Evolutionary conservation across 1,140 invertebrate species (phyloP).

Genomic region (Eufriesea mexicana): DNA sequence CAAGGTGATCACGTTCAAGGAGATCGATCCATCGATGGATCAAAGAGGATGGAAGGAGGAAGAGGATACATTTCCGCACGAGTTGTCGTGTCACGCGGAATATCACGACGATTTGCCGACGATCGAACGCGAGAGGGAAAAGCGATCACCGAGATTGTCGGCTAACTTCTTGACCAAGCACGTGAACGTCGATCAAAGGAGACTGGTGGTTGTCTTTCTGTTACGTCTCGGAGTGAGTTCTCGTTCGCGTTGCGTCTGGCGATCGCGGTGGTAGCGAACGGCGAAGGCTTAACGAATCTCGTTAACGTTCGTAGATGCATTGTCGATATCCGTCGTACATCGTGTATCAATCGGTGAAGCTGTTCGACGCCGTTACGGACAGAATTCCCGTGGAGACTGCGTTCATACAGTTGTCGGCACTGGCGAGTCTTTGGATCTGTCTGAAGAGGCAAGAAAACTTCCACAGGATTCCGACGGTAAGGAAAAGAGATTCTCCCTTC

Average conservation of each 20-base stretch:
- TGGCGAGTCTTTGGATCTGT: conserved; percentile 69
- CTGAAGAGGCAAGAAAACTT: conserved; percentile 58
- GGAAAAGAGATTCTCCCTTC: background rate
- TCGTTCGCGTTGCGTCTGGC: too few relatives aligned
- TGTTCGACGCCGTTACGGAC: conserved; percentile 67
- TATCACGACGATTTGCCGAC: background rate
- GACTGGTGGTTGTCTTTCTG: conserved; percentile 62
- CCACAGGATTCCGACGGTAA: conserved; percentile 65
- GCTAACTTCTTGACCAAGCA: conserved; percentile 31
- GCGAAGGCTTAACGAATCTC: too few relatives aligned
- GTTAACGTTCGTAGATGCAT: conserved; percentile 49
- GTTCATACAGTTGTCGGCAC: conserved; percentile 60
- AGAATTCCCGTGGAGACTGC: background rate
- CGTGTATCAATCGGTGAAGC: conserved; percentile 67
- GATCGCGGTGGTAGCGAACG: too few relatives aligned
- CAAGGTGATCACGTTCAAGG: accelerated
- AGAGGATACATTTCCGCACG: accelerated
- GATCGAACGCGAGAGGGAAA: conserved; percentile 31
- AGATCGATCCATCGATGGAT: background rate
- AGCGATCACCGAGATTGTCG: conserved; percentile 27
- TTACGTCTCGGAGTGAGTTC: conserved; percentile 56
- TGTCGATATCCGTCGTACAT: conserved; percentile 54
- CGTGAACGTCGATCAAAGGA: conserved; percentile 63
- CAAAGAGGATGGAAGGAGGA: accelerated
- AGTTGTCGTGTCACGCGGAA: background rate